These are phyloP conservation scores for Athalia rosae DNA, from an alignment of 2,888 invertebrate species.

Conservation along the genomic window DNA sequence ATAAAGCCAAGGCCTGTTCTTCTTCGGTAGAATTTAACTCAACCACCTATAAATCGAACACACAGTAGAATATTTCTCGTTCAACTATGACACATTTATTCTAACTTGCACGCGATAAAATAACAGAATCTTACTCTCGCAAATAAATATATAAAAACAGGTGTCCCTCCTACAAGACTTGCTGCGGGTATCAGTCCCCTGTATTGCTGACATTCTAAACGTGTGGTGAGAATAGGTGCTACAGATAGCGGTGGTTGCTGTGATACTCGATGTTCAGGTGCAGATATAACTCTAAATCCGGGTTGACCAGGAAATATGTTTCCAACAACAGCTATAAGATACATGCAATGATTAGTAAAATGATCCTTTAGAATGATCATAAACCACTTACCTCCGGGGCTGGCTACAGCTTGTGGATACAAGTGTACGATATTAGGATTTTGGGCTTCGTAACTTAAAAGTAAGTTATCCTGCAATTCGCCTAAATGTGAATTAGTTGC, in stretches of 20 bases:
- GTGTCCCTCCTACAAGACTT: slow-evolving; percentile 79
- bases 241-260: slow-evolving; percentile 73
- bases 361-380: too few relatives aligned
- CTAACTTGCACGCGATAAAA: not conserved
- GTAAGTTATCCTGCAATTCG: slow-evolving; percentile 78
- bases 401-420: slow-evolving; percentile 73
- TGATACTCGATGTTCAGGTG: slow-evolving; percentile 72
- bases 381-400: slow-evolving; percentile 64
- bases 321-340: slow-evolving; percentile 65
- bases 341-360: too few relatives aligned
- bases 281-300: slow-evolving; percentile 72
- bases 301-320: slow-evolving; percentile 72
- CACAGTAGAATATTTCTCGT: slow-evolving; percentile 21
- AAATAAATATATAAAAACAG: slow-evolving; percentile 80
- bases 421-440: slow-evolving; percentile 76
- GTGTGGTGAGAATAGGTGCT: slow-evolving; percentile 65
- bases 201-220: slow-evolving; percentile 74
- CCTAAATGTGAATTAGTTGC: slow-evolving; percentile 75
- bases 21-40: slow-evolving; percentile 78
- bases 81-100: not conserved
- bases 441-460: slow-evolving; percentile 80
- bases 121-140: slow-evolving; percentile 76
- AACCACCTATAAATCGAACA: slow-evolving; percentile 75
- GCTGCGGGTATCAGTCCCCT: slow-evolving; percentile 77
- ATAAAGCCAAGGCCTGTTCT: slow-evolving; percentile 80